Evolutionary conservation across 2,113 vertebrate genomes (phyloP), one percentile per base, ranked within the genome.

Genomic region (Chloropsis cyanopogon): DNA sequence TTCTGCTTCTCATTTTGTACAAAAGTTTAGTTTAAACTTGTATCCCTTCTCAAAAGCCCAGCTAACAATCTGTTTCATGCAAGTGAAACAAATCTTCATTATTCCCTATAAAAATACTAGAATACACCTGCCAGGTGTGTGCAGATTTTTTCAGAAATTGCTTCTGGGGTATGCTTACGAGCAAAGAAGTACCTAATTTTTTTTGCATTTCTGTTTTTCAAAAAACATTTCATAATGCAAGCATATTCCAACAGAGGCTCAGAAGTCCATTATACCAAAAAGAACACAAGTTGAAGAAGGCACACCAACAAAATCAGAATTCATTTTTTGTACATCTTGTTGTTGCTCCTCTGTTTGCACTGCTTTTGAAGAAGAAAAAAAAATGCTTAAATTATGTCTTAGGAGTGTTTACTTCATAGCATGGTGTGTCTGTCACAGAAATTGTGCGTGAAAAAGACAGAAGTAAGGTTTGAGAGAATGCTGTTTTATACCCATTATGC

Each of bases 311-410:
- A 78, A 52, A 79, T 41, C 21, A 57, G 10, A 75, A 60, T 65
- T 56, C 4, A 39, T 33, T 57, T 81, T 72, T 68, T 63, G 4
- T 73, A 14, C 12, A 12, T 14, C 7, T 83, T 54, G 15, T 33
- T 49, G 8, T 39, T 60, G 17, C 18, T 72, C 14, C 14, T 46
- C 63, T 68, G 7, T 56, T 39, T 35, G 11, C 0, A 0, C 5
- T 61, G 13, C 3, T 44, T 41, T 66, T 76, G 26, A 60, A 68
- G 26, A 53, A 54, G 3, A n/a, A 13, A 21, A 80, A 29, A 18
- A 15, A 54, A 39, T 4, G 2, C 6, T 54, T 44, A 9, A 7
- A 10, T 61, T 76, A 35, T 14, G 28, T 5, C 3, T 56, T 66
- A 56, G 20, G 31, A 65, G 6, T 46, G 33, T 53, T 93, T 72